Conservation (phyloP, 2,797 vertebrate species). For the Macrochelys suwanniensis region DNA sequence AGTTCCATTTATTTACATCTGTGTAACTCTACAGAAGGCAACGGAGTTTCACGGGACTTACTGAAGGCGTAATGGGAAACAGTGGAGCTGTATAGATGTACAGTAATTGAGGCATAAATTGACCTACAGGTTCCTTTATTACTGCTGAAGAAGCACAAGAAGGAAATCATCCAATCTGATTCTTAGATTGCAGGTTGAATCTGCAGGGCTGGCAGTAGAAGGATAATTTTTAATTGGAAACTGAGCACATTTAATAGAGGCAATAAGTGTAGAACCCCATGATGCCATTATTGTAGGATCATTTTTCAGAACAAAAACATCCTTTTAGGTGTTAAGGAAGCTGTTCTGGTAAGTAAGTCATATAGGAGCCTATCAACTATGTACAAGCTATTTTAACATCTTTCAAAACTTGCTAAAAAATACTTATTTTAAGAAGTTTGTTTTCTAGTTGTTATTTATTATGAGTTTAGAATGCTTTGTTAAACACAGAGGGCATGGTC, state of each 20-base stretch:
- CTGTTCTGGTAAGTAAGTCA: conserved; percentile 7
- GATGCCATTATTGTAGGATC: neutral
- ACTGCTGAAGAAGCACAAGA: neutral
- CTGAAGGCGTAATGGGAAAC: neutral
- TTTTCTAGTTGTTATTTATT: too few species aligned
- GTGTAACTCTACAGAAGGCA: neutral
- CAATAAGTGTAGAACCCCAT: neutral
- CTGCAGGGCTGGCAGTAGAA: neutral
- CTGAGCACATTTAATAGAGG: neutral
- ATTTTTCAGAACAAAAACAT: neutral
- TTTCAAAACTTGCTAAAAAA: neutral
- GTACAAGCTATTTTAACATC: neutral
- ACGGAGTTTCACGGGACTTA: neutral
- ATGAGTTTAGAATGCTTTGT: too few species aligned
- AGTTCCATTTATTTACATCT: neutral
- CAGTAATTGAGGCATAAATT: neutral
- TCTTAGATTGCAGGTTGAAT: neutral
- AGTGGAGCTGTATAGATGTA: neutral
- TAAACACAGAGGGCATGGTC: too few species aligned
- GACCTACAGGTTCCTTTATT: neutral
- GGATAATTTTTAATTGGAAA: neutral
- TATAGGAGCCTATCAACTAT: neutral
- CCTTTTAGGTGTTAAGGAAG: too few species aligned
- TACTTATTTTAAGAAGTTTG: too few species aligned
- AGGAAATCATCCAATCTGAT: neutral